Base-by-base conservation (phyloP, 2,113 vertebrate genomes). In the Miniopterus natalensis region DNA sequence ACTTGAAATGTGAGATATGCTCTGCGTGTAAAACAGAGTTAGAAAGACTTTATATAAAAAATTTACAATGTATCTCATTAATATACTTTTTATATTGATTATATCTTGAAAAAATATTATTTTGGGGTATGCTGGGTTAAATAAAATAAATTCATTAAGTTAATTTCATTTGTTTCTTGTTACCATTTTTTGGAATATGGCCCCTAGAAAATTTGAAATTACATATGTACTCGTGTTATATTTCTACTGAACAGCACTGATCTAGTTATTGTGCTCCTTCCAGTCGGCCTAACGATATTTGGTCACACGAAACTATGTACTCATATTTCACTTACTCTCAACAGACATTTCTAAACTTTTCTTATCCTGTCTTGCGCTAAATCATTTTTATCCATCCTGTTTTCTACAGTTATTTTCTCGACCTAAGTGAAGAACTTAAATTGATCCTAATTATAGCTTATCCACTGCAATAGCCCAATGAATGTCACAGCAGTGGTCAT, bases 401-500 rank as follows among this genome's bases (percentile, higher is more conserved):
- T 95, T 68, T 63, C 79, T 49, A 51, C 5, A 92, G 75, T 74
- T 68, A 78, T 77, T 83, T 92, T 81, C 68, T 95, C 77, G 79
- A 70, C 5, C 53, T 47, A 86, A 53, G 18, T 61, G 17, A 94
- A 55, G 49, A 93, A 93, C 10, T 63, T 49, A 61, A 40, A 80
- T 25, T 51, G 71, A 91, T 61, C 87, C 73, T 83, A 92, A 47
- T 49, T 53, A 81, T 15, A 92, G 77, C n/a, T 88, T 68, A 88
- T 45, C 68, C 53, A 42, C 1, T 42, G 55, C 71, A 51, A 29
- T 27, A 51, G 59, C 29, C 68, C 51, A 86, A 36, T 36, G 36
- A 2, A 8, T 31, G 65, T 68, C 87, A 36, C 40, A 78, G 31
- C 59, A 80, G 53, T 71, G 18, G 27, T n/a, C 23, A 40, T 20